Conservation (phyloP, 2,113 vertebrate species). For the Clarias magur region DNA sequence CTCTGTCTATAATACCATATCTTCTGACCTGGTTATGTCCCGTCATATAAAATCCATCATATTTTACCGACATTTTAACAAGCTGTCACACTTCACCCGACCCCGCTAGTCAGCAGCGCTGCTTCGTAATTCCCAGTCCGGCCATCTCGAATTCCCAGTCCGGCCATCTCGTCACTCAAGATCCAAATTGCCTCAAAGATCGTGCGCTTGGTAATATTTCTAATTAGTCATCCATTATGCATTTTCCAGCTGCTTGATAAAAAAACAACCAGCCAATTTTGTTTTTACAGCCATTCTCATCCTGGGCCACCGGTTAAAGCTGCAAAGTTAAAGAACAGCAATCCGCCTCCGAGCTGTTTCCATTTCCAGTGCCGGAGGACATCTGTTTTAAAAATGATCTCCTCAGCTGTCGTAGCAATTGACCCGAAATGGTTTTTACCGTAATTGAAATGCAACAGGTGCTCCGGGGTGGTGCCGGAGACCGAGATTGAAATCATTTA, state of each 20-base stretch:
- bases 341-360: slow-evolving; percentile 32
- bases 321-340: slow-evolving; percentile 13
- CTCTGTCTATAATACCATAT: background rate
- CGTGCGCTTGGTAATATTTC: slow-evolving; percentile 32
- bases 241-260: slow-evolving; percentile 22
- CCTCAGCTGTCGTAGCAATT: slow-evolving; percentile 45
- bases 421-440: slow-evolving; percentile 51
- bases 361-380: slow-evolving; percentile 23
- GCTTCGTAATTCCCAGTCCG: background rate
- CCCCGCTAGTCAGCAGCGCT: background rate
- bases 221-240: slow-evolving; percentile 37
- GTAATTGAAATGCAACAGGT: slow-evolving; percentile 63
- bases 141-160: background rate
- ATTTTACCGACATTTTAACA: slow-evolving; percentile 7
- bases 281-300: slow-evolving; percentile 30
- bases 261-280: slow-evolving; percentile 49
- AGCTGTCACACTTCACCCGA: background rate
- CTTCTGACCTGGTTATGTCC: background rate
- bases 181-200: slow-evolving; percentile 2
- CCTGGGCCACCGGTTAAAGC: slow-evolving; percentile 25
- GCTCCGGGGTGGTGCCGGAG: slow-evolving; percentile 29
- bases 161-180: background rate
- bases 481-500: slow-evolving; percentile 63
- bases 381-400: slow-evolving; percentile 52
- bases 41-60: background rate